Base-by-base conservation (phyloP, 2,797 vertebrate species). In the Spea hammondii region DNA sequence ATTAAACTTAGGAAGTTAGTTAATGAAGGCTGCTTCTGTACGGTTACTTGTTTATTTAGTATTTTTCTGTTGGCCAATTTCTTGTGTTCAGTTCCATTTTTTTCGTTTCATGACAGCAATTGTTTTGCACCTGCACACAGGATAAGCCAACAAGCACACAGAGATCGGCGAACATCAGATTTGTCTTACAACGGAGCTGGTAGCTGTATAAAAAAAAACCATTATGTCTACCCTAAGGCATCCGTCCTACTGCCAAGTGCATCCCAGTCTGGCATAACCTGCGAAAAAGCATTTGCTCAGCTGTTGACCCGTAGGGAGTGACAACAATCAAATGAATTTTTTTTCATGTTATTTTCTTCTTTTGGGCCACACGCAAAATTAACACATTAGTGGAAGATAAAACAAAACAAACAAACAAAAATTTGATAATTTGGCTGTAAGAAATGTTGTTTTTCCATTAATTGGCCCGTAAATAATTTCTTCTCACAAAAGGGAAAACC, bases 191-290 rank as follows among this genome's bases (percentile, higher is more conserved):
- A 54, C 49, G 74, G 65, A 70, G 55, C 60, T 45, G 13, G 45
- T 53, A 57, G 55, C 55, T 77, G 53, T 6, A 65, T 70, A 74
- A n/a, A 72, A 32, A 32, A 17, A 67, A 78, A 64, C 17, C 75
- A 64, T 73, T 81, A 64, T 74, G 50, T 82, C 69, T 67, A 77
- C 75, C 75, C 80, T 46, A 64, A 74, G 75, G 80, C 80, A 48
- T 72, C 48, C 65, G 71, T 45, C 45, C 51, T 47, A 57, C 74
- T 81, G 80, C 80, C 80, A 82, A 82, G 73, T 65, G 71, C 57
- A 65, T 62, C 57, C 49, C 75, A 74, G 65, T 65, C 74, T 74
- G 74, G 79, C 79, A 73, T 70, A 68, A 82, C 70, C 53, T 74
- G 75, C 50, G 48, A 78, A 73, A 73, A 82, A 82, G 72, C 57